These are phyloP conservation scores for Leptodactylus fallax DNA, from an alignment of 2,797 vertebrate genomes.

Conservation along the genomic window DNA sequence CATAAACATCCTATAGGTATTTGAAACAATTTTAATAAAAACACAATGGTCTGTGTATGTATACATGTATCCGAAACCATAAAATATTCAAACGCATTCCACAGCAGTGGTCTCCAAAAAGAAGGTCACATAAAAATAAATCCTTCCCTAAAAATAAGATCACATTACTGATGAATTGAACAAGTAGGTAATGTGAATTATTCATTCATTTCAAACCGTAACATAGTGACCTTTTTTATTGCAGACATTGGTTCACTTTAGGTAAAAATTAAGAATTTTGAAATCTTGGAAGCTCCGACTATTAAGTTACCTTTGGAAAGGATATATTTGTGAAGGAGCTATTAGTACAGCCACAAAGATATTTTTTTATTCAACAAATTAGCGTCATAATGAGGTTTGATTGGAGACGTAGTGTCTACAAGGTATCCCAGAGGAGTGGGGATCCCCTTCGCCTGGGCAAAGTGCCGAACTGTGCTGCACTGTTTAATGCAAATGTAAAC, in stretches of 20 bases:
- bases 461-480: slow-evolving; percentile 73
- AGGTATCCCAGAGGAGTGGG: slow-evolving; percentile 72
- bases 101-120: slow-evolving; percentile 62
- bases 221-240: slow-evolving; percentile 68
- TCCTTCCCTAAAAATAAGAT: slow-evolving; percentile 69
- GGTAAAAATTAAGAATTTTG: slow-evolving; percentile 69
- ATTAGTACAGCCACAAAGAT: slow-evolving; percentile 74
- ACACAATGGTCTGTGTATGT: slow-evolving; percentile 64
- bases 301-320: slow-evolving; percentile 72
- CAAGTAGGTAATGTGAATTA: slow-evolving; percentile 69
- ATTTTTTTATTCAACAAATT: slow-evolving; percentile 75
- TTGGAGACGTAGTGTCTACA: slow-evolving; percentile 77
- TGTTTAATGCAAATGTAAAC: slow-evolving; percentile 75
- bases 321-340: slow-evolving; percentile 72
- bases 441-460: slow-evolving; percentile 69
- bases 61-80: slow-evolving; percentile 61
- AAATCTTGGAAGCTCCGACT: slow-evolving; percentile 68
- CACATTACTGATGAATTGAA: slow-evolving; percentile 72
- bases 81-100: slow-evolving; percentile 66
- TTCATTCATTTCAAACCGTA: slow-evolving; percentile 68
- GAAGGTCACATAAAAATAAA: slow-evolving; percentile 69
- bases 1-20: not conserved
- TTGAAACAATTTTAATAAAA: not conserved
- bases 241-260: slow-evolving; percentile 69
- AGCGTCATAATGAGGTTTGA: slow-evolving; percentile 79